phyloP scores from a whole-genome alignment of 2,888 invertebrate genomes.

The Thumatha senex region DNA sequence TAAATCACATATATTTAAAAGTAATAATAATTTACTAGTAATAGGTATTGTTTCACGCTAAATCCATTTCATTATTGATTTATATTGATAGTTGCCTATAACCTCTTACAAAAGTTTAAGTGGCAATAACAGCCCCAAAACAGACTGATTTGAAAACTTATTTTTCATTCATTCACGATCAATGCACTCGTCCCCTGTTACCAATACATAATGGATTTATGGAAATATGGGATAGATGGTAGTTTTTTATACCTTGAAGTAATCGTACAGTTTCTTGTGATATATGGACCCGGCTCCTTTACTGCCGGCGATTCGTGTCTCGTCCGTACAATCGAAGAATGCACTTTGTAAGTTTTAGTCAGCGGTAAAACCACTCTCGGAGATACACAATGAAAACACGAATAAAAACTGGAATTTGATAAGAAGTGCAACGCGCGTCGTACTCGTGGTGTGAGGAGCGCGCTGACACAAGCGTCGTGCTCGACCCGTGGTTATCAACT shows the following conservation, averaged over 20 bases:
- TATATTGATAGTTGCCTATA: too few relatives aligned
- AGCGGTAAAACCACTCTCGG: constrained; percentile 27
- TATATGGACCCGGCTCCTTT: constrained; percentile 35
- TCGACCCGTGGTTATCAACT: constrained; percentile 74
- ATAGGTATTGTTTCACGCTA: too few relatives aligned
- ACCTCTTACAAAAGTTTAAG: constrained; percentile 4
- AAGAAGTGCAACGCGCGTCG: constrained; percentile 39
- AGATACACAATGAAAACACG: constrained; percentile 30
- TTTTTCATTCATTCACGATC: constrained; percentile 32
- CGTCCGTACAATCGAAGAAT: constrained; percentile 19
- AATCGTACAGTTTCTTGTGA: constrained; percentile 49
- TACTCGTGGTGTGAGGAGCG: constrained; percentile 39
- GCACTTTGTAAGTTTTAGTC: constrained; percentile 30
- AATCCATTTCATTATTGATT: too few relatives aligned
- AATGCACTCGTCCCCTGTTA: constrained; percentile 47
- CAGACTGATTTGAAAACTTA: constrained; percentile 10
- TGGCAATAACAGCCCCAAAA: constrained; percentile 15
- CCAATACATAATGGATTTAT: constrained; percentile 55
- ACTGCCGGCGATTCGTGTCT: constrained; percentile 5
- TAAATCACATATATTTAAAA: constrained; percentile 8
- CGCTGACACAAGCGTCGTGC: constrained; percentile 62
- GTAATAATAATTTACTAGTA: too few relatives aligned
- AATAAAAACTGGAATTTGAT: constrained; percentile 40
- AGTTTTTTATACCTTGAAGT: constrained; percentile 68
- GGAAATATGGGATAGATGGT: constrained; percentile 44